Conservation (phyloP, 2,888 invertebrate genomes). For the Plagiodera versicolora region DNA sequence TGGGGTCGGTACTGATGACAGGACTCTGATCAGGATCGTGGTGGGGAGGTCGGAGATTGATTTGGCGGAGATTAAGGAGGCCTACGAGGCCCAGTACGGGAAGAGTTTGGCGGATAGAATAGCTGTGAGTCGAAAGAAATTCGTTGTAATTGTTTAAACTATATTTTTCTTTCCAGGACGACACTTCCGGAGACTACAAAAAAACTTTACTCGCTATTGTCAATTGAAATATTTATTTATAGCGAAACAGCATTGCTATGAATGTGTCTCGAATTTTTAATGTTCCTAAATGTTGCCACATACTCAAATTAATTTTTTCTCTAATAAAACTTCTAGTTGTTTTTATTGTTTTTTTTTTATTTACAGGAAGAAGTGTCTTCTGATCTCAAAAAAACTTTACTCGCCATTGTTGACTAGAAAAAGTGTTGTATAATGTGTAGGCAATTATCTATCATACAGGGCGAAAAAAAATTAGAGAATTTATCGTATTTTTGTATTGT, state of each 20-base stretch:
- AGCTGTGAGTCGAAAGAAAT: constrained; percentile 59
- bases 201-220: constrained; percentile 84
- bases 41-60: constrained; percentile 84
- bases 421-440: too few relatives aligned
- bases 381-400: constrained; percentile 80
- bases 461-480: too few relatives aligned
- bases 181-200: constrained; percentile 92
- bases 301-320: background rate
- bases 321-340: background rate
- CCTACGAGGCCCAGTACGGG: constrained; percentile 73
- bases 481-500: too few relatives aligned
- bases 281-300: constrained; percentile 4
- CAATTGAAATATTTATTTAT: too few relatives aligned
- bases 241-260: too few relatives aligned
- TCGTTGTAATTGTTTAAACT: background rate
- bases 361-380: constrained; percentile 81
- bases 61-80: constrained; percentile 79
- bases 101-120: constrained; percentile 79
- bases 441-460: too few relatives aligned
- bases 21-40: constrained; percentile 80
- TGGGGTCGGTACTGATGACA: constrained; percentile 86
- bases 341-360: constrained; percentile 33
- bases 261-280: constrained; percentile 8
- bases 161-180: constrained; percentile 73
- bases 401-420: constrained; percentile 61